Evolutionary conservation across 2,113 vertebrate species (phyloP).

Genomic region (Aphelocoma coerulescens): DNA sequence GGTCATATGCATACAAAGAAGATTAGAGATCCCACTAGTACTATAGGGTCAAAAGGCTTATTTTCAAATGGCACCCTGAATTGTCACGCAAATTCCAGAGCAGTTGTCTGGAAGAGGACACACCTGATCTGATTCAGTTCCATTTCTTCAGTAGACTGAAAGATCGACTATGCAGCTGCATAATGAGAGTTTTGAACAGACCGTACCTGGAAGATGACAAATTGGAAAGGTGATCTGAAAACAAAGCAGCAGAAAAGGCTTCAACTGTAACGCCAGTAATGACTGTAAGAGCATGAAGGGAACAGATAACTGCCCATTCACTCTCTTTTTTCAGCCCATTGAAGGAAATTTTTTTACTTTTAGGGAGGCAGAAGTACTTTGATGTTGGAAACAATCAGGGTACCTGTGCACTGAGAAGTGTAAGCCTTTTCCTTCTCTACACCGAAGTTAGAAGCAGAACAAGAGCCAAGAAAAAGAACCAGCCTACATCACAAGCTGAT

Average conservation of each 20-base stretch:
- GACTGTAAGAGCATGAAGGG: background rate
- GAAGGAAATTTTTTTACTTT: background rate
- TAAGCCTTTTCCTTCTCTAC: background rate
- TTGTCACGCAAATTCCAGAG: background rate
- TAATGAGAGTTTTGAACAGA: background rate
- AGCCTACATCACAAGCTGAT: background rate
- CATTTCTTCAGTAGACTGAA: background rate
- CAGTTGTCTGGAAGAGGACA: background rate
- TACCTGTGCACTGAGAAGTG: background rate
- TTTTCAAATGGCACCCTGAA: background rate
- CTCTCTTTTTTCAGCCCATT: background rate
- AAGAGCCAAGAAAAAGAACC: conserved; percentile 34
- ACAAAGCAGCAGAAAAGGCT: background rate
- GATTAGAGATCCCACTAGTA: background rate
- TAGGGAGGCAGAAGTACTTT: background rate
- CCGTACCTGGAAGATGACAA: background rate
- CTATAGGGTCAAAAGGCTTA: background rate
- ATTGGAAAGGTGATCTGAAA: background rate
- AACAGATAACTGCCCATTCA: background rate
- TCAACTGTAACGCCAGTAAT: background rate
- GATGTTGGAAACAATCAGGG: background rate
- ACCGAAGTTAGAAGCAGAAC: background rate
- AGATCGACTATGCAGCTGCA: background rate
- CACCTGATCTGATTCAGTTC: background rate
- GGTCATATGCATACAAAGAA: background rate